phyloP scores from a whole-genome alignment of 2,797 vertebrate species.

The Cheracebus regulus region DNA sequence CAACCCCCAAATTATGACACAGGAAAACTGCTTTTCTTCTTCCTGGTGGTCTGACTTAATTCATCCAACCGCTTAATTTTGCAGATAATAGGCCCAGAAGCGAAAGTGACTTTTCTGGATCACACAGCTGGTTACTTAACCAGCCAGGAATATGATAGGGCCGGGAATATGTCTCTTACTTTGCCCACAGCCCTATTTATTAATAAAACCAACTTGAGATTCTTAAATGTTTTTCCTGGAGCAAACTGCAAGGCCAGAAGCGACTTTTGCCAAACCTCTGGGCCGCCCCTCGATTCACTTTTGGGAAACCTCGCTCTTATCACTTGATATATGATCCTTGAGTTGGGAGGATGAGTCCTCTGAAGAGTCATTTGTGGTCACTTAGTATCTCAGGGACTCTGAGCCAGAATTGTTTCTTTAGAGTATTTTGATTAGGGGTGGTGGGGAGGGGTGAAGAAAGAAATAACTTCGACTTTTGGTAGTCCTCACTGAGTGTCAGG shows the following conservation, averaged over 20 bases:
- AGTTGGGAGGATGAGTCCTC: neutral
- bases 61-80: neutral
- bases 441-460: neutral
- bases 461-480: neutral
- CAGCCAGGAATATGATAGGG: neutral
- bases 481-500: no score
- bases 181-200: neutral
- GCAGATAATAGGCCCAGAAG: neutral
- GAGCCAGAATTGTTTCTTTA: neutral
- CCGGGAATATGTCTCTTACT: neutral
- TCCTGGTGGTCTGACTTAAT: neutral
- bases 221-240: neutral
- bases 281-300: neutral
- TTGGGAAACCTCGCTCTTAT: neutral
- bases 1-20: neutral
- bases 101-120: neutral
- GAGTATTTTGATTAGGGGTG: neutral
- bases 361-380: neutral
- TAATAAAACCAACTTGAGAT: neutral
- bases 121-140: neutral
- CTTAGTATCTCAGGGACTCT: neutral
- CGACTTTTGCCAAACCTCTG: neutral
- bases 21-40: neutral
- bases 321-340: neutral
- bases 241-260: neutral